A percentile compares a stretch with the other conserved stretches of the same genome.
Evolutionary conservation across 2,797 vertebrate genomes (phyloP).

Genomic region (Trematomus bernacchii): DNA sequence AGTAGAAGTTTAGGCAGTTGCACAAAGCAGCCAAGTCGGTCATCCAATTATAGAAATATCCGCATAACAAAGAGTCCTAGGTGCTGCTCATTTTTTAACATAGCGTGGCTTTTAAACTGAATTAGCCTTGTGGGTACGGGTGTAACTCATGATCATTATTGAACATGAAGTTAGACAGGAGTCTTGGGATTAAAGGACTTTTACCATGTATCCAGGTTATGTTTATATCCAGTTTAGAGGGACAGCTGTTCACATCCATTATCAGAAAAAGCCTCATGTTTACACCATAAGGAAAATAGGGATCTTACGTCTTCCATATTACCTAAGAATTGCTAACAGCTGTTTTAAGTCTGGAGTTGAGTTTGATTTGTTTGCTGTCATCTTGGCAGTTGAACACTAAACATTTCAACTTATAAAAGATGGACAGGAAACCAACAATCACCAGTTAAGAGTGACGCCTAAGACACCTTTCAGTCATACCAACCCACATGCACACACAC

Average conservation of each 20-base stretch:
- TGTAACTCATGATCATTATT: not conserved
- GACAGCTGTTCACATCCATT: conserved; percentile 39
- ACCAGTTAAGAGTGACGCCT: not conserved
- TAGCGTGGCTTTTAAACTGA: not conserved
- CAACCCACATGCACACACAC: not conserved
- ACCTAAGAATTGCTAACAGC: conserved; percentile 26
- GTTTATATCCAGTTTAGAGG: conserved; percentile 17
- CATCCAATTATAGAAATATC: not conserved
- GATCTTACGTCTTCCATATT: conserved; percentile 15
- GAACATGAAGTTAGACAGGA: not conserved
- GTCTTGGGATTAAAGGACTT: conserved; percentile 5
- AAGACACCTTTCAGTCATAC: conserved; percentile 8
- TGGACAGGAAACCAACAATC: not conserved
- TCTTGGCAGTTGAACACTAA: conserved; percentile 5
- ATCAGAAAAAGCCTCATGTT: conserved; percentile 8
- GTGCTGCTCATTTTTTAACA: not conserved
- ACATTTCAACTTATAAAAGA: conserved; percentile 5
- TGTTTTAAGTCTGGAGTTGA: conserved; percentile 12
- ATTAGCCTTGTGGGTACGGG: not conserved
- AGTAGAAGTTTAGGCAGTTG: not conserved
- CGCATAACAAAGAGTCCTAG: not conserved
- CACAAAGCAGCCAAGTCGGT: not conserved
- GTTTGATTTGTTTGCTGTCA: conserved; percentile 24
- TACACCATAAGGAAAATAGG: conserved; percentile 1
- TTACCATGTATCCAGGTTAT: conserved; percentile 6